Conservation (phyloP, 2,113 vertebrate genomes). For the Cynopterus brachyotis region DNA sequence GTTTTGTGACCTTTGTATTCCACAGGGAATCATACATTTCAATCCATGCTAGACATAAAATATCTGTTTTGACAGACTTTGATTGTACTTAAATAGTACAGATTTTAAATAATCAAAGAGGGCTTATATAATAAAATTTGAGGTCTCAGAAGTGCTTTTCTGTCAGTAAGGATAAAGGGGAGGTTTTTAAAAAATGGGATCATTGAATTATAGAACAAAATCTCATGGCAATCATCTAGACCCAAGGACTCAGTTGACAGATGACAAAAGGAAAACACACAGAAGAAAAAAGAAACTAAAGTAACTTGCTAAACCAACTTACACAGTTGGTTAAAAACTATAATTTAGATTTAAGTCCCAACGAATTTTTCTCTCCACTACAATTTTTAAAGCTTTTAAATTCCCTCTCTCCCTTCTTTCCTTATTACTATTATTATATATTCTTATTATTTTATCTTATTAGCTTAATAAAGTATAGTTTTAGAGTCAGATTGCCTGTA, state of each 20-base stretch:
- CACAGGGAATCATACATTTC: neutral
- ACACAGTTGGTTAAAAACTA: neutral
- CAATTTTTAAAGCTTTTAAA: neutral
- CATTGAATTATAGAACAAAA: neutral
- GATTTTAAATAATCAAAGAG: conserved; percentile 63
- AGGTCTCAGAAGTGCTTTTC: conserved; percentile 47
- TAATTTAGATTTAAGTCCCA: neutral
- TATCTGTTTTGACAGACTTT: conserved; percentile 66
- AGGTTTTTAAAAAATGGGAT: neutral
- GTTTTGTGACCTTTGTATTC: neutral
- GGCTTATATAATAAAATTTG: conserved; percentile 28
- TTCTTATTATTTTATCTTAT: neutral
- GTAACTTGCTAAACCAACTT: neutral
- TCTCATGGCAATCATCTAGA: neutral
- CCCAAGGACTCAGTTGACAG: neutral
- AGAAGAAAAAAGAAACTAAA: neutral
- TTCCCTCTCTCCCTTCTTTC: neutral
- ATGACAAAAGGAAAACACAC: neutral
- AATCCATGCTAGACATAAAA: neutral
- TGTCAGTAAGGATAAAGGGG: neutral
- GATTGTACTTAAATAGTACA: conserved; percentile 53
- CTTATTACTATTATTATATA: neutral
- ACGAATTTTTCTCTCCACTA: neutral
- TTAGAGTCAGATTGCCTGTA: neutral
- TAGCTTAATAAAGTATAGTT: neutral